Evolutionary conservation across 35 echinoderm and acorn worm species (phyloP).

Genomic region (Holothuria glaberrima): DNA sequence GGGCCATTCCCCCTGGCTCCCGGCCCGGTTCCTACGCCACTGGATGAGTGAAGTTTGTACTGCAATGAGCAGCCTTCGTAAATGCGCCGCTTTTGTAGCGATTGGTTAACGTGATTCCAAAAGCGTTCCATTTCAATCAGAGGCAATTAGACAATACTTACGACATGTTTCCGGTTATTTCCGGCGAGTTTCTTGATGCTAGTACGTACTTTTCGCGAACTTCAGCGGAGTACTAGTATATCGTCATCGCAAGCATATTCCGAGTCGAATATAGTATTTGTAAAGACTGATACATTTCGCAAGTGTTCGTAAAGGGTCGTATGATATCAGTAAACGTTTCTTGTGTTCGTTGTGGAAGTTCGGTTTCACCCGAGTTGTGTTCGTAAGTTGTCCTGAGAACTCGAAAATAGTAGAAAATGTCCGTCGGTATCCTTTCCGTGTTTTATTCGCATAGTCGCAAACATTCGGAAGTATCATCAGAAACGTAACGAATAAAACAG

Average conservation of each 20-base stretch:
- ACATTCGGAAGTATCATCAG: constrained; percentile 27
- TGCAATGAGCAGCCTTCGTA: too few species aligned
- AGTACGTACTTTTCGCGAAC: too few species aligned
- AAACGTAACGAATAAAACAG: constrained; percentile 11
- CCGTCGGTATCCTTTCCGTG: constrained; percentile 32
- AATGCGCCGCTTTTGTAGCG: background rate
- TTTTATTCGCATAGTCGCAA: constrained; percentile 24
- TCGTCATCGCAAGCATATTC: too few species aligned
- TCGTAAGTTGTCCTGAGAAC: background rate
- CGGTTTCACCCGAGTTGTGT: background rate
- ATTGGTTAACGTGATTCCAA: too few species aligned
- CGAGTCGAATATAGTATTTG: background rate
- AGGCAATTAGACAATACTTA: too few species aligned
- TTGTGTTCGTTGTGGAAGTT: background rate
- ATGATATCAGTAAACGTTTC: background rate
- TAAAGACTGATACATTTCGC: background rate
- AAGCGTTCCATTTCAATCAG: too few species aligned
- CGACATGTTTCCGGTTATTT: too few species aligned
- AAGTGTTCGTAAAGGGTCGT: background rate
- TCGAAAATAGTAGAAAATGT: background rate
- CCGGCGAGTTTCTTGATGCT: too few species aligned
- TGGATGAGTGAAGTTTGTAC: too few species aligned
- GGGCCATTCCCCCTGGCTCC: too few species aligned
- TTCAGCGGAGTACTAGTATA: too few species aligned
- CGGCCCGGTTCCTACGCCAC: too few species aligned